These are phyloP conservation scores for Phaonia tiefii DNA, from an alignment of 2,888 invertebrate species.

Conservation along the genomic window DNA sequence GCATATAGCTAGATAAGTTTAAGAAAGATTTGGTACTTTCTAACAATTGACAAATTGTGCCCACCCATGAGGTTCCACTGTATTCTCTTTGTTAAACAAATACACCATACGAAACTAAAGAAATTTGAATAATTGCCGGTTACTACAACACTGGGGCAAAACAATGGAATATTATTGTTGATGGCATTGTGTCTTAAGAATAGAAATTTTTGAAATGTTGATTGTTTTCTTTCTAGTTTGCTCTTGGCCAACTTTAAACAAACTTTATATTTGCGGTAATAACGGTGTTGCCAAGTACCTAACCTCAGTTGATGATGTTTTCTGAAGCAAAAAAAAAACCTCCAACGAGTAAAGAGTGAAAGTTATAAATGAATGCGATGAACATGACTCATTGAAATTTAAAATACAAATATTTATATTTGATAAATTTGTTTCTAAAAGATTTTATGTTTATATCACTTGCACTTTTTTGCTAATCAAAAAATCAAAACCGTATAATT, in stretches of 20 bases:
- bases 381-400: conserved; percentile 55
- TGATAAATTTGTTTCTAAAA: conserved; percentile 19
- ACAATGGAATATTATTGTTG: conserved; percentile 48
- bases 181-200: conserved; percentile 7
- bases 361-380: conserved; percentile 39
- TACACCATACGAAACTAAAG: no score
- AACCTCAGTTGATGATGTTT: not conserved
- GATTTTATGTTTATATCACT: conserved; percentile 12
- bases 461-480: conserved; percentile 62
- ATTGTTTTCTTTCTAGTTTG: conserved; percentile 6
- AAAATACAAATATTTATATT: conserved; percentile 20
- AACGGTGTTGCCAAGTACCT: not conserved
- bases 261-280: conserved; percentile 29
- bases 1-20: no score
- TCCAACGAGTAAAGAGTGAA: conserved; percentile 34
- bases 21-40: no score
- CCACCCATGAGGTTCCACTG: no score
- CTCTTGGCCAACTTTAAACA: conserved; percentile 40
- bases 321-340: conserved; percentile 22
- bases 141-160: not conserved
- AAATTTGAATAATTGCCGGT: conserved; percentile 56
- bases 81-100: conserved; percentile 7
- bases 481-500: conserved; percentile 31
- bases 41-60: no score
- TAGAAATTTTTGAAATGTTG: conserved; percentile 26